Evolutionary conservation across 2,113 vertebrate genomes (phyloP).

Genomic region (Passer montanus): DNA sequence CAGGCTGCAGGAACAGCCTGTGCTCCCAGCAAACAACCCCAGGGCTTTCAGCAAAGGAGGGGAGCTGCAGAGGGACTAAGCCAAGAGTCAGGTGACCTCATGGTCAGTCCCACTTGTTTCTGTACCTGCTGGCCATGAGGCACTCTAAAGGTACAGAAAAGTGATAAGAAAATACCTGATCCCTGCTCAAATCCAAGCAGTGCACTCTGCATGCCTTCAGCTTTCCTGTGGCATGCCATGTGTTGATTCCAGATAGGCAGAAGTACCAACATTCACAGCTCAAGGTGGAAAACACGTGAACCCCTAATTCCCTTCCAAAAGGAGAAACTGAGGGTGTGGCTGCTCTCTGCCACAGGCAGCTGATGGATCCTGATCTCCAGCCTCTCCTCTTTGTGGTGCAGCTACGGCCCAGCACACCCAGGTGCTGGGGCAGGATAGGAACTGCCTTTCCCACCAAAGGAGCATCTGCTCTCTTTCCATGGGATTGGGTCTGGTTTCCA

Average conservation of each 20-base stretch:
- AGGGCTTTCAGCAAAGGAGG: neutral
- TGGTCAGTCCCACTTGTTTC: neutral
- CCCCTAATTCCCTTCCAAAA: neutral
- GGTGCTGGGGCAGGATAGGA: neutral
- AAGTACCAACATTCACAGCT: neutral
- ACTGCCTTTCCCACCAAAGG: neutral
- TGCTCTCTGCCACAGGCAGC: neutral
- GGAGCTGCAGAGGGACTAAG: neutral
- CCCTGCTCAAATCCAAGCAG: neutral
- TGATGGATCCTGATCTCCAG: neutral
- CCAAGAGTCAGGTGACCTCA: neutral
- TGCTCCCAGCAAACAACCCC: neutral
- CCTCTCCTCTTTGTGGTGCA: neutral
- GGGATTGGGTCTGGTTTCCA: neutral
- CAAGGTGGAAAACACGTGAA: neutral
- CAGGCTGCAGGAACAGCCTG: neutral
- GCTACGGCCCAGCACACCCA: neutral
- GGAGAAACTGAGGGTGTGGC: neutral
- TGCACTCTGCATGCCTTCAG: neutral
- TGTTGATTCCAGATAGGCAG: neutral
- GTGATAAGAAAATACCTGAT: neutral
- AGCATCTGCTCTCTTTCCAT: neutral
- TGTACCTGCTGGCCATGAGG: neutral
- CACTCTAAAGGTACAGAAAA: neutral
- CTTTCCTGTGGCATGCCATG: accelerated